phyloP scores from a whole-genome alignment of 2,888 invertebrate genomes.

The Aphidius colemani region DNA sequence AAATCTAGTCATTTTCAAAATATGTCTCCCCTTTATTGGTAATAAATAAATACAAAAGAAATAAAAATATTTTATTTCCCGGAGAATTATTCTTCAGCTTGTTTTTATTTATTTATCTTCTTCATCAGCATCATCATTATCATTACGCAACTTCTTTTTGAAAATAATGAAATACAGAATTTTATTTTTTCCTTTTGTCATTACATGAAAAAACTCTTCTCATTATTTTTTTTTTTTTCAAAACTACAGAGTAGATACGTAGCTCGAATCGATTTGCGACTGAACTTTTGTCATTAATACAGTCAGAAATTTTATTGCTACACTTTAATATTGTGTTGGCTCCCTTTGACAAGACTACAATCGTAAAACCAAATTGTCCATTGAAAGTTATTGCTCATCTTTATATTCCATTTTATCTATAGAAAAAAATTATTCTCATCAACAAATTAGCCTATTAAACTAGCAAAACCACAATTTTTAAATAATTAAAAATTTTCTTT shows the following conservation, averaged over 20 bases:
- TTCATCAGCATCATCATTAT: too few relatives aligned
- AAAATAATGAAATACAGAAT: background rate
- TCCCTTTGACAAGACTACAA: conserved; percentile 16
- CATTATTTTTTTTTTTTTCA: background rate
- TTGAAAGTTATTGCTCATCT: background rate
- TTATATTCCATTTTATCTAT: too few relatives aligned
- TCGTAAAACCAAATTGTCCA: conserved; percentile 24
- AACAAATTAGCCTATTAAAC: too few relatives aligned
- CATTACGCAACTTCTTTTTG: too few relatives aligned
- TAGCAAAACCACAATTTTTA: too few relatives aligned
- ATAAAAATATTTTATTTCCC: too few relatives aligned
- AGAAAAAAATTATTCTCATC: too few relatives aligned
- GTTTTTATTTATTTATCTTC: conserved; percentile 12
- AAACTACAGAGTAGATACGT: background rate
- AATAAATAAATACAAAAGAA: conserved; percentile 49
- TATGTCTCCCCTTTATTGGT: conserved; percentile 27
- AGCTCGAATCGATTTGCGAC: background rate
- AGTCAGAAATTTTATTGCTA: conserved; percentile 41
- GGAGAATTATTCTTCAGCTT: too few relatives aligned
- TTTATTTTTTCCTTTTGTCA: conserved; percentile 7
- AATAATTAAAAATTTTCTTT: too few relatives aligned
- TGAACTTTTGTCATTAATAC: conserved; percentile 45
- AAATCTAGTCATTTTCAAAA: conserved; percentile 41
- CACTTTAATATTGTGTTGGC: conserved; percentile 26
- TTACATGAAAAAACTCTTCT: conserved; percentile 6